phyloP scores from a whole-genome alignment of 2,797 vertebrate genomes.

The Glyptemys insculpta region DNA sequence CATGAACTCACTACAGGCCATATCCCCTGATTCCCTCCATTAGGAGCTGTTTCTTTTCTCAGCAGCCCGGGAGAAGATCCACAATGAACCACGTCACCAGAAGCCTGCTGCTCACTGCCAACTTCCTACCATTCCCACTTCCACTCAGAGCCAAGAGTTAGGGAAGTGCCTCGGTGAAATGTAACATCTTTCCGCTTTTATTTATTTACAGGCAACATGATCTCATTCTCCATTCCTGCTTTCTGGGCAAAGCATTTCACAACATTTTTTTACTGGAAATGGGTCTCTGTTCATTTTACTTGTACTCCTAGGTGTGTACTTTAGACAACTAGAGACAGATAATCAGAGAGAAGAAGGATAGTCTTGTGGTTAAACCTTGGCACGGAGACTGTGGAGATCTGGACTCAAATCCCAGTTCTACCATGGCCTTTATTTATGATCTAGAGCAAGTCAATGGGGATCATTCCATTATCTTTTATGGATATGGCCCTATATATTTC shows the following conservation, averaged over 20 bases:
- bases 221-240: background rate
- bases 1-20: background rate
- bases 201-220: slow-evolving; percentile 29
- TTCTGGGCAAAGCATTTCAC: slow-evolving; percentile 15
- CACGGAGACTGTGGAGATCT: background rate
- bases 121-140: background rate
- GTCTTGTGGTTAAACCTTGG: background rate
- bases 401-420: slow-evolving; percentile 25
- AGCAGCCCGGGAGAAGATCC: background rate
- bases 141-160: background rate
- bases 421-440: slow-evolving; percentile 19
- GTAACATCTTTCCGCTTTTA: slow-evolving; percentile 56
- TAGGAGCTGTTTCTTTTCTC: background rate
- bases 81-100: background rate
- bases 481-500: background rate
- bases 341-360: background rate
- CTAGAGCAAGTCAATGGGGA: slow-evolving; percentile 23
- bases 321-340: slow-evolving; percentile 18
- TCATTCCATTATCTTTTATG: slow-evolving; percentile 5
- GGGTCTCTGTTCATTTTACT: background rate
- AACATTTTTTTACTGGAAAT: background rate
- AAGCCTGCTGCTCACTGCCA: background rate
- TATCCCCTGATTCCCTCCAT: background rate
- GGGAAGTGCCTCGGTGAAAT: slow-evolving; percentile 37
- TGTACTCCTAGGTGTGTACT: background rate